Evolutionary conservation across 2,113 vertebrate genomes (phyloP), one percentile per base, ranked within the genome.

Genomic region (Phyllostomus discolor): DNA sequence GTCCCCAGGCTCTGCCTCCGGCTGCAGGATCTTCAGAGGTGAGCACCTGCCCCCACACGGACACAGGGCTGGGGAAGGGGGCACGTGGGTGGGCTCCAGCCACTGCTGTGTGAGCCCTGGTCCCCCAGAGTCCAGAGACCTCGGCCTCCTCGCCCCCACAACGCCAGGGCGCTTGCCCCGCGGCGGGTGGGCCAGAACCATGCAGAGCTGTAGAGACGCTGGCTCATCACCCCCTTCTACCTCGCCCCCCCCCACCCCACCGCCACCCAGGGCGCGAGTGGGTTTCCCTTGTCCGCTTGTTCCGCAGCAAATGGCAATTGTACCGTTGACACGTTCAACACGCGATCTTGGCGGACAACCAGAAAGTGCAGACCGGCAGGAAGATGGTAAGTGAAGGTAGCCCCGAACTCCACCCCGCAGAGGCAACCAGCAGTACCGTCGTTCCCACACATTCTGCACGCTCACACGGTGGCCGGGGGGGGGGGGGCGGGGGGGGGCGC

Each of bases 31-130:
- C 66, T 80, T 46, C 52, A 82, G 79, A 59, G 38, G 28, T 1
- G 33, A 9, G n/a, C n/a, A 8, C 46, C 11, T 2, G n/a, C 26
- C 19, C 4, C 11, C 33, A 4, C 59, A 12, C 0, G 5, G 3
- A 31, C 17, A 46, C 28, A 1, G 10, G 43, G 54, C 67, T 43
- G 10, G 31, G 52, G 8, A 33, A 62, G 75, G 43, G 66, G 20
- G 1, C 64, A 28, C 1, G 0, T 12, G 24, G 4, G 50, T 3
- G 7, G 79, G 54, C 59, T 35, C 59, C n/a, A 28, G 62, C 33
- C n/a, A 41, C 31, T 1, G 16, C 50, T 31, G 1, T 43, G 2
- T 2, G 17, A 14, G 7, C 78, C 28, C 2, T 1, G 81, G 28
- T 5, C 17, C 16, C 79, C 41, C 2, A 2, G 82, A n/a, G 28